phyloP scores from a whole-genome alignment of 2,888 invertebrate species.

The Asteroscopus sphinx region DNA sequence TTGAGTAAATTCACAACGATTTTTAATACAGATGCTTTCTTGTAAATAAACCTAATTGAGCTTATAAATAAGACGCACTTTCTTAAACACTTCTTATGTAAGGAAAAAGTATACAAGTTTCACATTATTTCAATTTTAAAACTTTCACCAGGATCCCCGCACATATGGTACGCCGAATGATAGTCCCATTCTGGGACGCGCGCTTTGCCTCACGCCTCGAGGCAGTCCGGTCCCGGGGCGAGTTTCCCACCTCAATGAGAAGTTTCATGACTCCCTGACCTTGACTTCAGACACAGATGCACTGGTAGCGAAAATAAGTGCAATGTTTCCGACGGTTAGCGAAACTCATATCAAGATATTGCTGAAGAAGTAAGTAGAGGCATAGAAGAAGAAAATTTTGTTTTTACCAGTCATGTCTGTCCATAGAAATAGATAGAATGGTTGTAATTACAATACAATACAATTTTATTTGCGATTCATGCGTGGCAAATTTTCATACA shows the following conservation, averaged over 20 bases:
- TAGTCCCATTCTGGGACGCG: conserved; percentile 83
- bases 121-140: no score
- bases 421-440: no score
- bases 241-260: conserved; percentile 85
- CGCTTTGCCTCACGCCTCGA: conserved; percentile 84
- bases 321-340: conserved; percentile 97
- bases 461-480: no score
- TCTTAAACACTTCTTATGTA: no score
- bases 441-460: no score
- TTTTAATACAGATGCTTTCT: conserved; percentile 5
- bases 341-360: conserved; percentile 96
- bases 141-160: conserved; percentile 71
- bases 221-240: conserved; percentile 87
- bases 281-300: conserved; percentile 92
- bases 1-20: conserved; percentile 5
- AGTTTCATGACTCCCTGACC: conserved; percentile 91
- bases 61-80: neutral
- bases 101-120: no score
- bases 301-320: conserved; percentile 94
- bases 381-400: neutral
- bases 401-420: no score
- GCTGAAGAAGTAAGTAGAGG: conserved; percentile 95
- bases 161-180: conserved; percentile 80
- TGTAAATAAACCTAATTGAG: conserved; percentile 11
- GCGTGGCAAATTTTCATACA: no score